phyloP scores from a whole-genome alignment of 2,888 invertebrate species.

The Dryobotodes eremita region DNA sequence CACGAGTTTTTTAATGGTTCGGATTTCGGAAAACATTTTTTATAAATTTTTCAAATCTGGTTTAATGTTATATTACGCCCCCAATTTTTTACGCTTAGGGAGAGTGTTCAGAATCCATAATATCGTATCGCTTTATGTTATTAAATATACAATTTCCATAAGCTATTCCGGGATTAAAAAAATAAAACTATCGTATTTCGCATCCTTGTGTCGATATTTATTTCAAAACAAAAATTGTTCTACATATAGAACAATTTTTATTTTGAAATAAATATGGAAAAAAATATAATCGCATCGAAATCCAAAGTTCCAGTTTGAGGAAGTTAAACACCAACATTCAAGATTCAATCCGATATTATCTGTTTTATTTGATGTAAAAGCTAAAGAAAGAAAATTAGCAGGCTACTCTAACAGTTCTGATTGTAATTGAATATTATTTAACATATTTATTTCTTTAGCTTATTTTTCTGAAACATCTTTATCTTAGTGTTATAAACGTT shows the following conservation, averaged over 20 bases:
- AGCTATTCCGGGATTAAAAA: conserved; percentile 18
- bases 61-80: conserved; percentile 23
- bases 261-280: too few species aligned
- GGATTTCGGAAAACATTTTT: not conserved
- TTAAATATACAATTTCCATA: conserved; percentile 36
- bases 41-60: conserved; percentile 17
- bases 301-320: not conserved
- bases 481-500: not conserved
- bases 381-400: not conserved
- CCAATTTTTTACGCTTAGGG: conserved; percentile 50
- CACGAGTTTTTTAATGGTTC: conserved; percentile 8
- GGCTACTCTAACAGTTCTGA: not conserved
- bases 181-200: conserved; percentile 9
- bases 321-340: not conserved
- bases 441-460: not conserved
- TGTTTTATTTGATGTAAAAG: not conserved
- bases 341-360: not conserved
- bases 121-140: conserved; percentile 24
- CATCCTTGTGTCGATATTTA: not conserved
- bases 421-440: not conserved
- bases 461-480: not conserved
- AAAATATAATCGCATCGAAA: not conserved
- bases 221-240: not conserved
- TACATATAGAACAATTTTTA: too few species aligned
- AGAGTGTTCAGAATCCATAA: conserved; percentile 39